Conservation (phyloP, 2,888 invertebrate species). For the Aphodius granarius region DNA sequence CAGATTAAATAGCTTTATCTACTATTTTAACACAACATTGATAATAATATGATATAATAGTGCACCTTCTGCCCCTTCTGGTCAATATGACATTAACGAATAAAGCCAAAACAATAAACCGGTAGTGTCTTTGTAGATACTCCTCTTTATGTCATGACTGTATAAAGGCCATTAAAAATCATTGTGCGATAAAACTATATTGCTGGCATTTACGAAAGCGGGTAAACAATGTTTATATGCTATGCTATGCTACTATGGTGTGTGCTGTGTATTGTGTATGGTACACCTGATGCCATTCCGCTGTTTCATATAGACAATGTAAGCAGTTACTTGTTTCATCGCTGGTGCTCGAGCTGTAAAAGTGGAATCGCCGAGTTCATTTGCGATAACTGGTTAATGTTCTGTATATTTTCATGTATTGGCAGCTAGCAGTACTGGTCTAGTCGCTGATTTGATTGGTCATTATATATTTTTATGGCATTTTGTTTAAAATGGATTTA, state of each 20-base stretch:
- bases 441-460: background rate
- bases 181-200: background rate
- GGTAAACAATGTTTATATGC: background rate
- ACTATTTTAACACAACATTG: too few species aligned
- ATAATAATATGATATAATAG: too few species aligned
- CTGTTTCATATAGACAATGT: background rate
- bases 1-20: too few species aligned
- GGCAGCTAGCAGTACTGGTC: background rate
- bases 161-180: background rate
- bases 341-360: background rate
- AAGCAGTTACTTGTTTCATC: background rate
- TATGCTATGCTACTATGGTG: background rate
- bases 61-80: too few species aligned
- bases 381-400: background rate
- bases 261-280: too few species aligned
- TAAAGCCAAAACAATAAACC: background rate
- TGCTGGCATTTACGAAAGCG: background rate
- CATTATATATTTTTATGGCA: background rate
- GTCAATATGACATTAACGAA: background rate
- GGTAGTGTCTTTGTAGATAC: background rate
- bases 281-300: background rate
- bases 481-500: too few species aligned
- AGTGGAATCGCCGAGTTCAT: background rate
- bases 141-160: background rate
- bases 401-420: background rate